phyloP scores from a whole-genome alignment of 2,888 invertebrate genomes.

The Limnephilus auricula region DNA sequence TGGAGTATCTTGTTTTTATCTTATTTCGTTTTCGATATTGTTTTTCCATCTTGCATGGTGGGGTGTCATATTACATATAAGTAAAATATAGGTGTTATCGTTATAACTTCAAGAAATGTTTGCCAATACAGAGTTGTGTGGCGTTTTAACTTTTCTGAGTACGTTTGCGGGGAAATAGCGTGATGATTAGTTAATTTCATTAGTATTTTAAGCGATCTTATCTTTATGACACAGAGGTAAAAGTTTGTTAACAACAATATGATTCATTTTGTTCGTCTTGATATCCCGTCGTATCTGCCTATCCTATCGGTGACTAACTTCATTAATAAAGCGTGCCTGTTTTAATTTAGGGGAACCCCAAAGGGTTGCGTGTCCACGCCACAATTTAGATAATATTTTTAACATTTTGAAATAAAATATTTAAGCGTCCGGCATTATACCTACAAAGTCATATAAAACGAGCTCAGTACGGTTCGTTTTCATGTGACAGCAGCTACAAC shows the following conservation, averaged over 20 bases:
- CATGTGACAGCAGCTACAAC: neutral
- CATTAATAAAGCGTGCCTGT: neutral
- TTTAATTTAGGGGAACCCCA: neutral
- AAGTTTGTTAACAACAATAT: neutral
- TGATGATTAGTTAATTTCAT: no score
- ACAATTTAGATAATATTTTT: neutral
- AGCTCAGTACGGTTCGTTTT: neutral
- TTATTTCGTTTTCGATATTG: no score
- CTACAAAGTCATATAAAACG: neutral
- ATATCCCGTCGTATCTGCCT: neutral
- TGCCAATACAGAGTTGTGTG: no score
- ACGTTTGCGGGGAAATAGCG: no score
- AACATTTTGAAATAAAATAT: neutral
- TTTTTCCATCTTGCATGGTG: no score
- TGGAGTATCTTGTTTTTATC: no score
- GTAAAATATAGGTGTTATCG: no score
- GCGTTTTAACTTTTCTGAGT: no score
- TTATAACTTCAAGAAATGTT: no score
- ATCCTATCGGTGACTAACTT: neutral
- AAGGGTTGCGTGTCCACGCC: neutral
- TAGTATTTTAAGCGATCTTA: no score
- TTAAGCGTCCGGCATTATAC: neutral
- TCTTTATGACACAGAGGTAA: no score
- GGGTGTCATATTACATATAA: no score
- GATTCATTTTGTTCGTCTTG: neutral